Conservation (phyloP, 2,888 invertebrate species). For the Dendrolimus houi region DNA sequence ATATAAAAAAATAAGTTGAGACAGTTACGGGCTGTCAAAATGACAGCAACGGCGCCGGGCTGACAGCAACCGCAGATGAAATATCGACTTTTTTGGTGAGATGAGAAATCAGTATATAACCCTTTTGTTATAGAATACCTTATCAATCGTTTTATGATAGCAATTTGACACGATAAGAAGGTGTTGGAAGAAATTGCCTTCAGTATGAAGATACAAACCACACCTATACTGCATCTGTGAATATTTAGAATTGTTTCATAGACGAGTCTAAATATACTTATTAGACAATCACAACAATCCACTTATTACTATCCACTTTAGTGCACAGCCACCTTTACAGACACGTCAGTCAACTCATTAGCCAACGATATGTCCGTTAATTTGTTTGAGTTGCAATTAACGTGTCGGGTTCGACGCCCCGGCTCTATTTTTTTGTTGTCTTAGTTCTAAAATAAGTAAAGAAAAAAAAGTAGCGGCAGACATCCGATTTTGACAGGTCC, state of each 20-base stretch:
- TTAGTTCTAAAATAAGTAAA: conserved; percentile 18
- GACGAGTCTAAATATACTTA: neutral
- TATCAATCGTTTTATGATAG: no score
- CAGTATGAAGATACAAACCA: no score
- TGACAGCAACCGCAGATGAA: conserved; percentile 4
- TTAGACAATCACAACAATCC: conserved; percentile 5
- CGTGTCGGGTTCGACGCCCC: conserved; percentile 51
- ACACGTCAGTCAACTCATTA: conserved; percentile 46
- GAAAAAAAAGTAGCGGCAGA: conserved; percentile 23
- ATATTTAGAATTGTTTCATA: no score
- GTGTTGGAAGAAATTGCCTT: no score
- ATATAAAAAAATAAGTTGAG: conserved; percentile 32
- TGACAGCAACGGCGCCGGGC: conserved; percentile 61
- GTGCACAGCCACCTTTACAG: neutral
- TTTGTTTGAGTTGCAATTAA: conserved; percentile 70
- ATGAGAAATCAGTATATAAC: no score
- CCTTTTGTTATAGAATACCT: no score
- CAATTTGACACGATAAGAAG: no score
- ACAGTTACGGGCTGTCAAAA: conserved; percentile 53
- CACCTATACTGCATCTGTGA: no score
- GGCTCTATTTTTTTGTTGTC: conserved; percentile 25
- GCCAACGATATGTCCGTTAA: conserved; percentile 59
- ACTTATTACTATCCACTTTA: conserved; percentile 7
- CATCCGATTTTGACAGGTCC: conserved; percentile 32
- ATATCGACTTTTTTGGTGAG: no score